These are phyloP conservation scores for Apostichopus japonicus DNA, from an alignment of 35 echinoderm and acorn worm genomes.

Conservation along the genomic window DNA sequence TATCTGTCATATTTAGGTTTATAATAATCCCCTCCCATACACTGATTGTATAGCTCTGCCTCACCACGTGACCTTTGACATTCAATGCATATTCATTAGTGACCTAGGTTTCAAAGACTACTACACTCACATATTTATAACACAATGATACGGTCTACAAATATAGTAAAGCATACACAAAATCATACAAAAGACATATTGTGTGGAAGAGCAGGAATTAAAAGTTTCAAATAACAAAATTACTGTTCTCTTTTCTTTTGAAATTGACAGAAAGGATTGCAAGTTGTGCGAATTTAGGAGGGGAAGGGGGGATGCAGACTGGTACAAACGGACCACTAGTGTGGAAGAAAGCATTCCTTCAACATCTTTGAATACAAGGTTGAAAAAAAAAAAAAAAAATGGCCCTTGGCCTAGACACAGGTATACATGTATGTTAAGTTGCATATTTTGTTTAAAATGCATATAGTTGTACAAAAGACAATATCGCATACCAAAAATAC, in stretches of 20 bases:
- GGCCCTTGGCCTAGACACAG: neutral
- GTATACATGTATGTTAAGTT: neutral
- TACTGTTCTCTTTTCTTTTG: neutral
- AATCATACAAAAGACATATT: neutral
- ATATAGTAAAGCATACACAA: too few relatives aligned
- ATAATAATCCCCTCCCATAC: too few relatives aligned
- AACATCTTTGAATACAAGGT: neutral
- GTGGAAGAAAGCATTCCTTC: neutral
- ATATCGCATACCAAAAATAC: neutral
- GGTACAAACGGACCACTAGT: too few relatives aligned
- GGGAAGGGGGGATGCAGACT: too few relatives aligned
- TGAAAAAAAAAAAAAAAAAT: neutral
- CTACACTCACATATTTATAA: neutral
- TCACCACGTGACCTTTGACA: neutral
- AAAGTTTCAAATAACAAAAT: neutral
- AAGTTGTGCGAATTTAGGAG: neutral
- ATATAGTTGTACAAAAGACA: neutral
- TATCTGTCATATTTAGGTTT: too few relatives aligned
- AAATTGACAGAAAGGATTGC: neutral
- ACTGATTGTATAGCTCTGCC: too few relatives aligned
- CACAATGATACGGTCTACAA: too few relatives aligned
- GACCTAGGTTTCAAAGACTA: neutral
- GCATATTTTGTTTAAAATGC: slow-evolving; percentile 15
- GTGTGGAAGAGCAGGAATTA: neutral
- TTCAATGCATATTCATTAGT: neutral